A percentile compares a stretch with the other conserved stretches of the same genome.
phyloP scores from a whole-genome alignment of 1,140 invertebrate species.

The Gonatopus flavifemur region DNA sequence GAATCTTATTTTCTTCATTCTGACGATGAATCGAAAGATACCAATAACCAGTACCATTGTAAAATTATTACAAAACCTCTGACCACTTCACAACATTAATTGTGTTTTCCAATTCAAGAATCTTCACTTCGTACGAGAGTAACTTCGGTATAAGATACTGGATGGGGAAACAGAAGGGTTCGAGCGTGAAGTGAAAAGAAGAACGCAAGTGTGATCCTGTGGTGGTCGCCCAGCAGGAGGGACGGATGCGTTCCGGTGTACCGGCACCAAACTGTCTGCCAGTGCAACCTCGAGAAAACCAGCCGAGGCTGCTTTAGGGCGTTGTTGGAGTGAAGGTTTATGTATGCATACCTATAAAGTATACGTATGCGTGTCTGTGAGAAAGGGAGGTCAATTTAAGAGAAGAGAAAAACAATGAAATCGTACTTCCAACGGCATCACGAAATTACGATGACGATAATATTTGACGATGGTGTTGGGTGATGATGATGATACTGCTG shows the following conservation, averaged over 20 bases:
- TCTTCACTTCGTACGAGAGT: too few species aligned
- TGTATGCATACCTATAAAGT: too few species aligned
- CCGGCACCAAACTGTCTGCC: constrained; percentile 53
- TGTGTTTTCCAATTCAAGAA: too few species aligned
- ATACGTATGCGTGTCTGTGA: too few species aligned
- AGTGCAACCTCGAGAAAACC: constrained; percentile 28
- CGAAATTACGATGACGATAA: not conserved
- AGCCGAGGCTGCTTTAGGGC: constrained; percentile 19
- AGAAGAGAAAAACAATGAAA: not conserved
- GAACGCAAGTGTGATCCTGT: constrained; percentile 17
- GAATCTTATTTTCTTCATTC: not conserved
- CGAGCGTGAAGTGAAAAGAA: constrained; percentile 12
- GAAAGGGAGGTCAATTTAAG: too few species aligned
- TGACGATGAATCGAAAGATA: too few species aligned
- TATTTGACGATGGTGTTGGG: constrained; percentile 15
- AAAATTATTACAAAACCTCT: too few species aligned
- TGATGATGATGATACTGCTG: constrained; percentile 13
- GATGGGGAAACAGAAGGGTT: constrained; percentile 6
- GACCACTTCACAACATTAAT: too few species aligned
- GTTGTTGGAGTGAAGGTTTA: constrained; percentile 20
- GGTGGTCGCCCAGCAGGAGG: constrained; percentile 43
- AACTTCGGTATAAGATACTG: too few species aligned
- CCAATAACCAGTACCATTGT: too few species aligned
- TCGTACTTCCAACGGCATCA: constrained; percentile 5
- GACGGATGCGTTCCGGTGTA: constrained; percentile 23